Conservation (phyloP, 2,888 invertebrate genomes). For the Synergus gifuensis region DNA sequence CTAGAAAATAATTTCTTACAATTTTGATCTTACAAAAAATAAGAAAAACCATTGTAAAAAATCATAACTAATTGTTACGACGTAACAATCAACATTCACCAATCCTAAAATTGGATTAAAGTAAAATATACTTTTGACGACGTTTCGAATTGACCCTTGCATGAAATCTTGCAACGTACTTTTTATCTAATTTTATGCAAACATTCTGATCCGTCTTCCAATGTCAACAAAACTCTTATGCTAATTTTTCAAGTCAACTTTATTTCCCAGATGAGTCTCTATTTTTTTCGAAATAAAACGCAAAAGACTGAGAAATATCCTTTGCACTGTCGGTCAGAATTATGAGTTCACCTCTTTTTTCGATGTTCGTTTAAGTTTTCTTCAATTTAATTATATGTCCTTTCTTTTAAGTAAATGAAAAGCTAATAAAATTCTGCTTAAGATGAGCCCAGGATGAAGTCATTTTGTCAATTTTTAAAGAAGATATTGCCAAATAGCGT, state of each 20-base stretch:
- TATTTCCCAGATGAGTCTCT: neutral
- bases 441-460: too few species aligned
- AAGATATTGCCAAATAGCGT: too few species aligned
- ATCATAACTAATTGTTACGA: too few species aligned
- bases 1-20: too few species aligned
- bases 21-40: too few species aligned
- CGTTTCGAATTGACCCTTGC: neutral
- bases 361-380: too few species aligned
- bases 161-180: neutral
- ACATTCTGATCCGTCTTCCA: neutral
- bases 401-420: too few species aligned
- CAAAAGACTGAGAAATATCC: neutral
- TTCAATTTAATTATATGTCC: too few species aligned
- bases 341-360: neutral
- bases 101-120: neutral
- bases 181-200: neutral
- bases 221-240: slow-evolving; percentile 27
- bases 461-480: too few species aligned
- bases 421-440: too few species aligned
- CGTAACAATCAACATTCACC: slow-evolving; percentile 42
- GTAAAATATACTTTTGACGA: neutral
- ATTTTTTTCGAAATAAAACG: slow-evolving; percentile 12
- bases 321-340: neutral
- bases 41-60: too few species aligned
- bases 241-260: slow-evolving; percentile 10